Evolutionary conservation across 92 coral and sea anemone genomes (phyloP).

Genomic region (Phenganax marumi): DNA sequence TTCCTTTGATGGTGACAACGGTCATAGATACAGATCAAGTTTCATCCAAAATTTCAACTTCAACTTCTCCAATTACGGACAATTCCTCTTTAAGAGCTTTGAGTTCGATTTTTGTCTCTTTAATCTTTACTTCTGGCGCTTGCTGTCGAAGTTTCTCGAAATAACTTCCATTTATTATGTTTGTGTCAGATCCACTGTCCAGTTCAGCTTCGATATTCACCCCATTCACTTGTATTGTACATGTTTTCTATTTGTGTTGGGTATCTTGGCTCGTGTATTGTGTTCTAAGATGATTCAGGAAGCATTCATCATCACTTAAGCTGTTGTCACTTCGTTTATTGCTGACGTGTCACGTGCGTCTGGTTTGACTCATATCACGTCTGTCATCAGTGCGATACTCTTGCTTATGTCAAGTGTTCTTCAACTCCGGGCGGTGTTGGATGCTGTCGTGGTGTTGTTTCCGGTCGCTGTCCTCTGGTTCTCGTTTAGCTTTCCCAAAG

Average conservation of each 20-base stretch:
- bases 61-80: constrained; percentile 61
- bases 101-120: constrained; percentile 47
- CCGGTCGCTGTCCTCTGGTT: constrained; percentile 1
- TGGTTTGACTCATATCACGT: constrained; percentile 24
- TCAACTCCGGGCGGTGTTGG: constrained; percentile 10
- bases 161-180: constrained; percentile 50
- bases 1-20: constrained; percentile 48
- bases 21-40: constrained; percentile 47
- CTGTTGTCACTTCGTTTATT: constrained; percentile 42
- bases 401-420: constrained; percentile 18
- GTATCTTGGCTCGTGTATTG: constrained; percentile 41
- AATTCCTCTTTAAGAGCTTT: constrained; percentile 57
- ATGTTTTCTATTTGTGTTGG: constrained; percentile 40
- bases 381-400: constrained; percentile 21
- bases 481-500: constrained; percentile 28
- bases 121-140: constrained; percentile 54
- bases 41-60: constrained; percentile 52
- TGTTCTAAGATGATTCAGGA: constrained; percentile 45
- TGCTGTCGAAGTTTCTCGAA: constrained; percentile 40
- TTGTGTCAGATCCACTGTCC: constrained; percentile 57
- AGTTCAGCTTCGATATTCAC: constrained; percentile 48
- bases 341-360: constrained; percentile 37
- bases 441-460: constrained; percentile 7
- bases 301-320: constrained; percentile 44
- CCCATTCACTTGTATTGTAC: constrained; percentile 46